Base-by-base conservation (phyloP, 2,113 vertebrate species). In the Callithrix jacchus region DNA sequence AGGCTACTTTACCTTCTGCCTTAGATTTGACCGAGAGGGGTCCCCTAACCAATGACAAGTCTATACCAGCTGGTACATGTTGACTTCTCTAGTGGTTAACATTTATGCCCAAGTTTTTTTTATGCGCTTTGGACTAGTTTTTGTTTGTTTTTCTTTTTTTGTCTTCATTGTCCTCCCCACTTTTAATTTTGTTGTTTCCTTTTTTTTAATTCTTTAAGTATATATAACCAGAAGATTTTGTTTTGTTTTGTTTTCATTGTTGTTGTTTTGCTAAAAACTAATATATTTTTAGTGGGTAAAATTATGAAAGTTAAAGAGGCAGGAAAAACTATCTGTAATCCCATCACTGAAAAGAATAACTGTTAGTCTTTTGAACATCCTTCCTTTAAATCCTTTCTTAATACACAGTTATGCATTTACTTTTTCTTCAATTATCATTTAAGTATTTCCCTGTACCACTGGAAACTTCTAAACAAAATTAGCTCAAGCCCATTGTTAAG, bases 381-480 rank as follows among this genome's bases (percentile, higher is more conserved):
- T 93, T 95, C 70, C 42, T 76, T 89, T 95, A 70, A 92, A 73
- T 81, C 4, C 20, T 37, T 27, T 74, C 45, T 83, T 68, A 84
- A 76, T 70, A 81, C 40, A 80, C 25, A 76, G 35, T 52, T 84
- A 16, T 45, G 10, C 35, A n/a, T 76, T 16, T 84, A 27, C 32
- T 40, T 23, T 11, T 45, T 71, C 92, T 94, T 66, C n/a, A 90
- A 23, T 61, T 77, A 85, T 68, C 4, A 42, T 61, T 64, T 89
- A n/a, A 94, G 3, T 84, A 37, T 77, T 90, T 93, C 49, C n/a
- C 32, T 49, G 0, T 49, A 76, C 81, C 56, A 81, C 4, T 88
- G 56, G 58, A 95, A 90, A 96, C 4, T 37, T 20, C 76, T 93
- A 74, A 83, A 45, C 81, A 82, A n/a, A 87, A 40, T 92, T 92